Base-by-base conservation (phyloP, 2,888 invertebrate genomes). In the Euclidia mi region DNA sequence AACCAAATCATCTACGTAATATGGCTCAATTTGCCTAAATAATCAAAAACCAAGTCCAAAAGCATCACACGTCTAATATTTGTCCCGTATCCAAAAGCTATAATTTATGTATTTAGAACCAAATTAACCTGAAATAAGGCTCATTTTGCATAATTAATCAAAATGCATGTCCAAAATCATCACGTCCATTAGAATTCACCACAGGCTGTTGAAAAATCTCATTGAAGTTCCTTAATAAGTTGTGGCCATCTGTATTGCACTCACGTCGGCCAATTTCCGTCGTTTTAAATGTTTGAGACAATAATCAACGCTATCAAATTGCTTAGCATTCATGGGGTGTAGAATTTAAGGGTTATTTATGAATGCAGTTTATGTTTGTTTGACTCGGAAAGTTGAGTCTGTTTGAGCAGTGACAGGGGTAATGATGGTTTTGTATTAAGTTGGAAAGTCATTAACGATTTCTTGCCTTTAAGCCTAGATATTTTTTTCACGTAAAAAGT, bases 221-320 rank as follows among this genome's bases (percentile, higher is more conserved):
- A 71, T 68, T 63, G 57, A 71, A 90, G 80, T 89, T 87, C 76
- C 73, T 81, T 71, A 72, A 85, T 85, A 83, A 80, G 84, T 82
- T 68, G 45, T 49, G 45, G 64, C 70, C 75, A 79, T 84, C 78
- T 64, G 76, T 72, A 88, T 78, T 82, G 68, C 59, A 70, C 77
- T 84, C 90, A 88, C 89, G 89, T 81, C 71, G 65, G 48, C 82
- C 82, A 72, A 88, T 89, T 89, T 84, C 83, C 83, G 81, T 78
- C 81, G 82, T 88, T 88, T 88, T 77, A 87, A 88, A 85, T 82
- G 84, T 78, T 83, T 79, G 75, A 76, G 79, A 86, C 89, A 90
- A 90, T 91, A 88, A 90, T 90, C 88, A 85, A 79, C 78, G 76
- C 79, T 82, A 87, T 88, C 89, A 89, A 84, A 82, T 84, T 80